A percentile compares a stretch with the other conserved stretches of the same genome.
phyloP scores from a whole-genome alignment of 92 coral and sea anemone genomes.

The Epizoanthus stellaris region DNA sequence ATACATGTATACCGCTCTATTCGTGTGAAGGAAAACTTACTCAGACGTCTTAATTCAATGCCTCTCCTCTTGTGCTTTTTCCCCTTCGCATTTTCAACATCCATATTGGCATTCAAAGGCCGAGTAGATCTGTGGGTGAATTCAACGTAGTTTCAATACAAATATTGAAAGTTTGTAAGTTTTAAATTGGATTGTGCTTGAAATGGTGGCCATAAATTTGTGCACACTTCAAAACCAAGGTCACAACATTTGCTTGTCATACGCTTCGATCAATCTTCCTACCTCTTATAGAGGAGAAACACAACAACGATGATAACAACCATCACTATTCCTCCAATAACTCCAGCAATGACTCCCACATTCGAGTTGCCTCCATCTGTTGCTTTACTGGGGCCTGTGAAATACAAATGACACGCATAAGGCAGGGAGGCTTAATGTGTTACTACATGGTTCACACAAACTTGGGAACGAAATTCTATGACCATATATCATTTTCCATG shows the following conservation, averaged over 20 bases:
- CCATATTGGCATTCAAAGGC: slow-evolving; percentile 76
- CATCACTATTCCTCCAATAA: slow-evolving; percentile 71
- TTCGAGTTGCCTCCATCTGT: not conserved
- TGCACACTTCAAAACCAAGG: not conserved
- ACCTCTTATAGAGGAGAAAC: slow-evolving; percentile 76
- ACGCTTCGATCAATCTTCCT: not conserved
- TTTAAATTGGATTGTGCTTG: too few species aligned
- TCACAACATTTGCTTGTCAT: not conserved
- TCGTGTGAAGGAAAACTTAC: slow-evolving; percentile 42
- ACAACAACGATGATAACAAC: slow-evolving; percentile 68
- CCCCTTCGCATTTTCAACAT: slow-evolving; percentile 69
- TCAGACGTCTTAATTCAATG: slow-evolving; percentile 66
- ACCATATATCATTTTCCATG: too few species aligned
- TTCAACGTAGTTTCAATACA: not conserved
- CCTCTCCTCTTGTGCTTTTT: slow-evolving; percentile 66
- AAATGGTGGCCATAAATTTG: not conserved
- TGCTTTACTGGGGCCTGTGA: slow-evolving; percentile 3
- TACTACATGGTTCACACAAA: too few species aligned
- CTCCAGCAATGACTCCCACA: slow-evolving; percentile 76
- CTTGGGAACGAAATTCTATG: too few species aligned
- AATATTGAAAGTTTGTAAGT: too few species aligned
- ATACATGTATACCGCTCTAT: not conserved
- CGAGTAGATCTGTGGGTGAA: slow-evolving; percentile 67
- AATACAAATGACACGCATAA: not conserved
- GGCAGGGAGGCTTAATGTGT: too few species aligned